Evolutionary conservation across 2,888 invertebrate genomes (phyloP).

Genomic region (Meliscaeva auricollis): DNA sequence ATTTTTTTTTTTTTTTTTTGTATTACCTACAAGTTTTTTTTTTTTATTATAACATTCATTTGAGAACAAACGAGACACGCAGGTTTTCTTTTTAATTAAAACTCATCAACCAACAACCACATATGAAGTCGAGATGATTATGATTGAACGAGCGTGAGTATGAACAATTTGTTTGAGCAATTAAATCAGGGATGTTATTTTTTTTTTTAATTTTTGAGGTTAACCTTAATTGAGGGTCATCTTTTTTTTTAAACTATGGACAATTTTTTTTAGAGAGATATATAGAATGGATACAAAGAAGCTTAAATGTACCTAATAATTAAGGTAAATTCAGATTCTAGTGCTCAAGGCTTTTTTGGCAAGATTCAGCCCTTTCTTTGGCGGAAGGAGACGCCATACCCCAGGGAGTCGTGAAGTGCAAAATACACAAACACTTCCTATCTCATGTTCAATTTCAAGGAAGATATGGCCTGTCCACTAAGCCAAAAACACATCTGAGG

Average conservation of each 20-base stretch:
- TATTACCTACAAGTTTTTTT: neutral
- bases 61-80: neutral
- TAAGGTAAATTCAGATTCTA: too few relatives aligned
- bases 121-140: slow-evolving; percentile 1
- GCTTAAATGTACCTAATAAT: too few relatives aligned
- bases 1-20: neutral
- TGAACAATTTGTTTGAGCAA: slow-evolving; percentile 33
- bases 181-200: slow-evolving; percentile 25
- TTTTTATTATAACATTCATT: neutral
- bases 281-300: too few relatives aligned
- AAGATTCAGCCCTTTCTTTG: too few relatives aligned
- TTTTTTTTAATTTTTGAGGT: neutral
- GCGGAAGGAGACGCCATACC: too few relatives aligned
- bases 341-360: too few relatives aligned
- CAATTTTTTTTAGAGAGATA: too few relatives aligned
- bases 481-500: too few relatives aligned
- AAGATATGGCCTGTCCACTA: too few relatives aligned
- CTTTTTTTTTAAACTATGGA: neutral
- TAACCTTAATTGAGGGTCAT: neutral
- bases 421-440: too few relatives aligned
- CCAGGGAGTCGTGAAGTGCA: too few relatives aligned
- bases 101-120: neutral
- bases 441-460: too few relatives aligned
- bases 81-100: slow-evolving; percentile 21
- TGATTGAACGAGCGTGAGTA: slow-evolving; percentile 37